Percentiles rank a stretch among this genome's conserved stretches.
These are phyloP conservation scores for Glaucidium brasilianum DNA, from an alignment of 2,113 vertebrate species.

Conservation along the genomic window DNA sequence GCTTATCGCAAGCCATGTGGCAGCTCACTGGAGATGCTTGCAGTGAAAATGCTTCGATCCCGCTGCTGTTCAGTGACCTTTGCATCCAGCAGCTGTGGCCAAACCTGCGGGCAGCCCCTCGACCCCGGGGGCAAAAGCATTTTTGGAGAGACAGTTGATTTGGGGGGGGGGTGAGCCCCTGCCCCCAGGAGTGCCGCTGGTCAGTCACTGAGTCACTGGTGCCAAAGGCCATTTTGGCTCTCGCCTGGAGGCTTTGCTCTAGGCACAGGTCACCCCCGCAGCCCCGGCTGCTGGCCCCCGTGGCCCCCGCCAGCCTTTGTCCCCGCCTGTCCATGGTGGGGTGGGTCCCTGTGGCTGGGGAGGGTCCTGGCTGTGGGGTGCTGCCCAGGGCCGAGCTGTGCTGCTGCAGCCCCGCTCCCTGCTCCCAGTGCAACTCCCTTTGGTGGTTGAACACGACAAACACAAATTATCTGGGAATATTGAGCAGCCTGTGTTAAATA, in stretches of 20 bases:
- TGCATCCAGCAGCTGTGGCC: neutral
- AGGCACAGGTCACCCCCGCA: too few species aligned
- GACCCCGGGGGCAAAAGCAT: too few species aligned
- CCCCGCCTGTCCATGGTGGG: neutral
- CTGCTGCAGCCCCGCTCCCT: neutral
- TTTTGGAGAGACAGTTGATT: too few species aligned
- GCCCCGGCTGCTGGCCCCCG: too few species aligned
- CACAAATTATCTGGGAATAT: neutral
- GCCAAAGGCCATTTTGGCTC: too few species aligned
- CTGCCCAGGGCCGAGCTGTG: neutral
- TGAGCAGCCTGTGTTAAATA: neutral
- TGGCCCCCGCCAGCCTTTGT: neutral
- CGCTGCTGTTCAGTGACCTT: rapidly evolving
- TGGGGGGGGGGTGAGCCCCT: too few species aligned
- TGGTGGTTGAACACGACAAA: neutral
- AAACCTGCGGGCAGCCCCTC: too few species aligned
- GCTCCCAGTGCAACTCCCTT: neutral
- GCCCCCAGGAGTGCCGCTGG: too few species aligned
- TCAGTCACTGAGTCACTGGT: too few species aligned
- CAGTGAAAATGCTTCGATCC: neutral
- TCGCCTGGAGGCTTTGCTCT: too few species aligned
- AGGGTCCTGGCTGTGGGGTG: neutral
- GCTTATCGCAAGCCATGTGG: neutral
- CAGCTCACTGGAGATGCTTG: neutral
- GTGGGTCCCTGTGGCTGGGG: neutral